phyloP scores from a whole-genome alignment of 2,113 vertebrate genomes.

The Protobothrops mucrosquamatus region DNA sequence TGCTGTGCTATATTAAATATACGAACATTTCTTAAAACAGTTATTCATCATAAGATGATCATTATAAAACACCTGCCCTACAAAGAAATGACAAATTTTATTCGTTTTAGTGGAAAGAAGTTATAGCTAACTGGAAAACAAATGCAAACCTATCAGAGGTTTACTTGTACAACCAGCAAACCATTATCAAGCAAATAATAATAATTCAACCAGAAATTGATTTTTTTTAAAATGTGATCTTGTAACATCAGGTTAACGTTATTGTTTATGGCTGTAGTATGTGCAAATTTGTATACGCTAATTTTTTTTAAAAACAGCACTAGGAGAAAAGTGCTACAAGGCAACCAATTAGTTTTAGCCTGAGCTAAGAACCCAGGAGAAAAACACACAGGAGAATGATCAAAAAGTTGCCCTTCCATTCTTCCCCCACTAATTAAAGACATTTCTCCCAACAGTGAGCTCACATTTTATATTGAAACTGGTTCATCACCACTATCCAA shows the following conservation, averaged over 20 bases:
- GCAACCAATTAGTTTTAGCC: background rate
- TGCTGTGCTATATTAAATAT: background rate
- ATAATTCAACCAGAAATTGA: background rate
- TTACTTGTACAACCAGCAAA: background rate
- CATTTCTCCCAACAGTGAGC: background rate
- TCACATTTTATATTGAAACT: background rate
- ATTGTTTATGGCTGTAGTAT: background rate
- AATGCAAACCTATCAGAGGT: background rate
- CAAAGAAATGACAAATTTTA: background rate
- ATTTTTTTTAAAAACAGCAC: background rate
- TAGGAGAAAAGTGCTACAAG: background rate
- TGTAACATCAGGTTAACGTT: background rate
- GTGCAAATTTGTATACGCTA: background rate
- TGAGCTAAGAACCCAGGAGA: background rate
- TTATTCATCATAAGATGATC: background rate
- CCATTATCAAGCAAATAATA: background rate
- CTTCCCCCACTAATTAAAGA: background rate
- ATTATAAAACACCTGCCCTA: background rate
- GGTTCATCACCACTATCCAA: background rate
- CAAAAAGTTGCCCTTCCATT: background rate
- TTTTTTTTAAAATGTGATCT: background rate
- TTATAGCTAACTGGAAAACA: background rate
- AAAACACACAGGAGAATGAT: background rate
- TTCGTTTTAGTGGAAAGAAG: background rate
- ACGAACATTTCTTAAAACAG: background rate